phyloP scores from a whole-genome alignment of 2,113 vertebrate species.

The Mustelus asterias region DNA sequence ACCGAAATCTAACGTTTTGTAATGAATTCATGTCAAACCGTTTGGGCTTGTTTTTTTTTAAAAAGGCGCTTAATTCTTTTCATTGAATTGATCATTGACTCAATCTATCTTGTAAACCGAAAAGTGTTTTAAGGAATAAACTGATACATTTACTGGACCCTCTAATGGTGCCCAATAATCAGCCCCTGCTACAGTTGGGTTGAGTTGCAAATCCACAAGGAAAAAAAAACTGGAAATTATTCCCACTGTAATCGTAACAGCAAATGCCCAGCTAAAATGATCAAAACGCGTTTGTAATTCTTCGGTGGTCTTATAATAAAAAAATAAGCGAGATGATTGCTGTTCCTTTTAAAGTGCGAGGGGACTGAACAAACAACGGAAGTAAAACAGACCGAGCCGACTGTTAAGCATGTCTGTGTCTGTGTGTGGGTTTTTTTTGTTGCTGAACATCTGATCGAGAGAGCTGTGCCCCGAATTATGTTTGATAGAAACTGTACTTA shows the following conservation, averaged over 20 bases:
- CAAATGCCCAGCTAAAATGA: neutral
- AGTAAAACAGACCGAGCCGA: neutral
- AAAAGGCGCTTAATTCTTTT: neutral
- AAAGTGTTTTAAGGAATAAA: neutral
- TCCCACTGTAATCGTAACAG: neutral
- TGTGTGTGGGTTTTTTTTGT: neutral
- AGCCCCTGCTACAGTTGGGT: neutral
- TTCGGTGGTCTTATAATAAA: too few species aligned
- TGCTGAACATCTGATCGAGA: constrained; percentile 6
- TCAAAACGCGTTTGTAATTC: neutral
- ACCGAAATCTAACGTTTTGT: neutral
- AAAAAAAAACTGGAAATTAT: neutral
- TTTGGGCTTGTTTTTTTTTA: neutral
- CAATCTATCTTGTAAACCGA: neutral
- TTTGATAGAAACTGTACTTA: neutral
- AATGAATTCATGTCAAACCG: neutral
- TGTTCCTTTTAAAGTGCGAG: neutral
- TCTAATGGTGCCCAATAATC: neutral
- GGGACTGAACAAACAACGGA: neutral
- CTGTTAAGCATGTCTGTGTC: neutral
- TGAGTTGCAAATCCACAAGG: neutral
- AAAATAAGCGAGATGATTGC: neutral
- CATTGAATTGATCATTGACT: neutral
- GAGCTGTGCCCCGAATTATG: neutral
- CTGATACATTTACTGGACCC: neutral